phyloP scores from a whole-genome alignment of 92 coral and sea anemone genomes.

The Paragorgia papillata region DNA sequence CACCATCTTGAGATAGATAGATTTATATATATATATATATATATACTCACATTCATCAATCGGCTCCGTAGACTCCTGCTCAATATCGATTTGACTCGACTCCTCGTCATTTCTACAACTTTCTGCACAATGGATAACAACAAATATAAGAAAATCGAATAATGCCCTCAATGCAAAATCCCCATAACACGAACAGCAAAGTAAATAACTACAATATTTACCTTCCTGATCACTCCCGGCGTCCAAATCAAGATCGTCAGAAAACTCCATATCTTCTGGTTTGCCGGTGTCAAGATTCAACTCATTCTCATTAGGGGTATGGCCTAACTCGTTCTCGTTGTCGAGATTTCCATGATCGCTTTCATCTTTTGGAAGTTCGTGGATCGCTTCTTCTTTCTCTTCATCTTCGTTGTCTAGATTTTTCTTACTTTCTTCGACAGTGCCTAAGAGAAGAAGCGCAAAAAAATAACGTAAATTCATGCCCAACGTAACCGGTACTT shows the following conservation, averaged over 20 bases:
- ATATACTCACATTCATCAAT: background rate
- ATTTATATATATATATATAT: no score
- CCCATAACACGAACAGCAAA: no score
- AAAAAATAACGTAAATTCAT: no score
- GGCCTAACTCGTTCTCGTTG: constrained; percentile 64
- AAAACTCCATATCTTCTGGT: constrained; percentile 67
- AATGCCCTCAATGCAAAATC: no score
- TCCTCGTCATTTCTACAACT: background rate
- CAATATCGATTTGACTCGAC: background rate
- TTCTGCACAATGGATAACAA: constrained; percentile 30
- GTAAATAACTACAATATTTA: no score
- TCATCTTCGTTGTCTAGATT: constrained; percentile 49
- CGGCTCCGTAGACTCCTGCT: background rate
- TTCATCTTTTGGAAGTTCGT: constrained; percentile 65
- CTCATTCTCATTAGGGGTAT: constrained; percentile 60
- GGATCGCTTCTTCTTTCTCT: constrained; percentile 54
- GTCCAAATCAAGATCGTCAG: constrained; percentile 82
- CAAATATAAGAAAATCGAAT: background rate
- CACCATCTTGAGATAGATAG: no score
- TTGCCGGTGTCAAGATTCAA: constrained; percentile 52
- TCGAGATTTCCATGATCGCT: constrained; percentile 76
- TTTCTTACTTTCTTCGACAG: constrained; percentile 75
- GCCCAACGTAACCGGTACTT: no score
- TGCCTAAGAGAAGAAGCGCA: constrained; percentile 46
- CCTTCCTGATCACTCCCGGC: constrained; percentile 37